Evolutionary conservation across 2,888 invertebrate species (phyloP).

Genomic region (Cybosia mesomella): DNA sequence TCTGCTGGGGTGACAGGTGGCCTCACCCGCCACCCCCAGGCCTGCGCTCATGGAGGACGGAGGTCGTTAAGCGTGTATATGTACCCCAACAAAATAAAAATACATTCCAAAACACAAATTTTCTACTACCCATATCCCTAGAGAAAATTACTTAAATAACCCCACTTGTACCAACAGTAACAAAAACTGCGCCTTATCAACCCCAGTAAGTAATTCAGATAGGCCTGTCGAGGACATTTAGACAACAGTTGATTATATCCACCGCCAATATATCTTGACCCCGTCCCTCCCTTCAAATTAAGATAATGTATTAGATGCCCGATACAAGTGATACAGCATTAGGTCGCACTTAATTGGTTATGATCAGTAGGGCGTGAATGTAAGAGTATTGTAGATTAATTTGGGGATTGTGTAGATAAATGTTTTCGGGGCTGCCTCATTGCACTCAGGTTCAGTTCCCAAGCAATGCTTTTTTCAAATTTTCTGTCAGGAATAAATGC

Average conservation of each 20-base stretch:
- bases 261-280: constrained; percentile 68
- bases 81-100: not conserved
- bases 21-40: too few relatives aligned
- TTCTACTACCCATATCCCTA: constrained; percentile 22
- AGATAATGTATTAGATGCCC: constrained; percentile 52
- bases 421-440: constrained; percentile 17
- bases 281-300: constrained; percentile 51
- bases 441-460: not conserved
- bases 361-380: constrained; percentile 47
- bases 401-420: constrained; percentile 34
- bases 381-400: constrained; percentile 41
- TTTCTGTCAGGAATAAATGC: not conserved
- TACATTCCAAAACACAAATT: constrained; percentile 18
- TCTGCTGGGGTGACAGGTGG: too few relatives aligned
- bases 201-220: constrained; percentile 81
- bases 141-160: constrained; percentile 61
- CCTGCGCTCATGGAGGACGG: too few relatives aligned
- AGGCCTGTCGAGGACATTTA: constrained; percentile 70
- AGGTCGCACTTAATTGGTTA: constrained; percentile 55
- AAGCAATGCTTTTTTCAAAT: not conserved
- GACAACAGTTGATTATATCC: constrained; percentile 73
- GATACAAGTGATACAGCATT: constrained; percentile 37
- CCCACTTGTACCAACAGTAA: constrained; percentile 74
- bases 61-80: too few relatives aligned
- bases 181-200: constrained; percentile 81